phyloP scores from a whole-genome alignment of 2,888 invertebrate species.

The Patella ulyssiponensis region DNA sequence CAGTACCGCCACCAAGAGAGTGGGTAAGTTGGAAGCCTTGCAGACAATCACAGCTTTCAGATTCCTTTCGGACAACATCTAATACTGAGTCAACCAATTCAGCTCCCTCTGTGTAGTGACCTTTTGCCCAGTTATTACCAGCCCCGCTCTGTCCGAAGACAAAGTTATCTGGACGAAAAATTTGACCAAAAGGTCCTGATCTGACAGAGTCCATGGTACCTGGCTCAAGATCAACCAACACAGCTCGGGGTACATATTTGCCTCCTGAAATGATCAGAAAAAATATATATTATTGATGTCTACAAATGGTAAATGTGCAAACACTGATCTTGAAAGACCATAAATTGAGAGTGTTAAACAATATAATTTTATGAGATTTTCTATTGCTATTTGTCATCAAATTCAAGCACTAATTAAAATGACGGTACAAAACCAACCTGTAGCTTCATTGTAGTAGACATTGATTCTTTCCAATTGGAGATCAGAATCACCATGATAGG shows the following conservation, averaged over 20 bases:
- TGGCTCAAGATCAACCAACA: background rate
- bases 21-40: conserved; percentile 5
- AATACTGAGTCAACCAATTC: background rate
- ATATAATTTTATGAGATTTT: too few species aligned
- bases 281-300: background rate
- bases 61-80: conserved; percentile 2
- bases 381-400: too few species aligned
- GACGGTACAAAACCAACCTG: background rate
- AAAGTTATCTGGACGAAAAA: conserved; percentile 6
- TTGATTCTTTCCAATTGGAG: conserved; percentile 3
- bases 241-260: conserved; percentile 9
- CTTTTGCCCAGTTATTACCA: conserved; percentile 8
- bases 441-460: conserved; percentile 4
- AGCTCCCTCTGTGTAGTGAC: conserved; percentile 7
- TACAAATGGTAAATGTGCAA: too few species aligned
- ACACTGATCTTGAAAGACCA: too few species aligned
- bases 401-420: too few species aligned
- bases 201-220: conserved; percentile 4
- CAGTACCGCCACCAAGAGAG: conserved; percentile 4
- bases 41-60: conserved; percentile 1
- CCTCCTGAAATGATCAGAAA: background rate
- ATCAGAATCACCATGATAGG: conserved; percentile 6
- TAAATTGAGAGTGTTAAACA: too few species aligned
- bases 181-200: conserved; percentile 1
- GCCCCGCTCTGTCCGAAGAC: conserved; percentile 5